Conservation (phyloP, 2,888 invertebrate genomes). For the Polyommatus icarus region DNA sequence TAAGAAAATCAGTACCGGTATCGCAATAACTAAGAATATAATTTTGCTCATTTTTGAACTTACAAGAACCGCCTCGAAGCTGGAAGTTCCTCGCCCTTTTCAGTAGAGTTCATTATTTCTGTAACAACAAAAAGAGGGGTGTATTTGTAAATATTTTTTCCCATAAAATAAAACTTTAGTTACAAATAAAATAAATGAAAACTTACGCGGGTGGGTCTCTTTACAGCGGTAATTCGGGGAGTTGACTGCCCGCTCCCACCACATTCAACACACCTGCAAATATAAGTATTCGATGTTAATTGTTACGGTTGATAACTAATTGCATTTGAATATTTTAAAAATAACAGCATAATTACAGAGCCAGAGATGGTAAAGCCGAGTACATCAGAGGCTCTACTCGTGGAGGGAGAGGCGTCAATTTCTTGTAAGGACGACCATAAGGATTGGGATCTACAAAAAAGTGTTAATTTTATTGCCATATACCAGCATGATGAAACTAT, state of each 20-base stretch:
- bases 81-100: conserved; percentile 27
- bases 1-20: too few relatives aligned
- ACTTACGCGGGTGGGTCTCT: neutral
- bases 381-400: neutral
- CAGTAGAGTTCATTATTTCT: conserved; percentile 27
- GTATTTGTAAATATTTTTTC: neutral
- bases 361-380: conserved; percentile 26
- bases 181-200: neutral
- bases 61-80: conserved; percentile 22
- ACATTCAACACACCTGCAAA: conserved; percentile 27
- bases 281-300: conserved; percentile 18
- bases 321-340: conserved; percentile 18
- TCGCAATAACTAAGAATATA: neutral
- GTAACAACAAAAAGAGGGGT: conserved; percentile 23
- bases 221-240: neutral
- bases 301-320: conserved; percentile 26
- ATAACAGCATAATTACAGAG: conserved; percentile 30
- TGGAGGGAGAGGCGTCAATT: too few relatives aligned
- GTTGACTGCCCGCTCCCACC: conserved; percentile 9
- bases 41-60: neutral
- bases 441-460: neutral
- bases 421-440: too few relatives aligned
- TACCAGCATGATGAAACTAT: conserved; percentile 21
- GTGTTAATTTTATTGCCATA: conserved; percentile 28
- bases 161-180: neutral